phyloP scores from a whole-genome alignment of 2,797 vertebrate genomes.

The Limosa lapponica region DNA sequence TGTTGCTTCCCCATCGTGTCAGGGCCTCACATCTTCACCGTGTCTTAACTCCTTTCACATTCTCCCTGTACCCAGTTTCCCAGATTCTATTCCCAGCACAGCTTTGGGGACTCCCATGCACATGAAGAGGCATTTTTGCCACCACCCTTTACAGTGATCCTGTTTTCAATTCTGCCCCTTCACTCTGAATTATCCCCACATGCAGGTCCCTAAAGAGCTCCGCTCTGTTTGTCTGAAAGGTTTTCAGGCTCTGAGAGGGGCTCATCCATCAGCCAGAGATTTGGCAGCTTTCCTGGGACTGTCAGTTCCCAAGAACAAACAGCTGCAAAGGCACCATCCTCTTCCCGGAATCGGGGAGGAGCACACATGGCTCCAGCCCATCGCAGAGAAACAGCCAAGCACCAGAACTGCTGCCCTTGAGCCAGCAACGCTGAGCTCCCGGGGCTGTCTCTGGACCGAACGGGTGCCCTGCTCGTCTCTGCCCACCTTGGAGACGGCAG shows the following conservation, averaged over 20 bases:
- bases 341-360: conserved; percentile 3
- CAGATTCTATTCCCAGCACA: not conserved
- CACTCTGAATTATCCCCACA: not conserved
- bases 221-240: not conserved
- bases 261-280: conserved; percentile 22
- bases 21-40: not conserved
- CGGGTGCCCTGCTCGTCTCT: not conserved
- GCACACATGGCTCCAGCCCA: not conserved
- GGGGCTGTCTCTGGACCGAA: accelerated
- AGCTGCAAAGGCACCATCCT: not conserved
- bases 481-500: not conserved
- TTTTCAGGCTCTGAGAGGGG: conserved; percentile 9
- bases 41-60: not conserved
- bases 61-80: not conserved
- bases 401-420: not conserved
- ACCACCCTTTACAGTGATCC: not conserved
- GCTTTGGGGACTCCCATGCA: not conserved
- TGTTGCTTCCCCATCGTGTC: not conserved
- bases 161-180: not conserved
- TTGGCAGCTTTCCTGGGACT: conserved; percentile 61
- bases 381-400: not conserved
- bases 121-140: not conserved
- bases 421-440: not conserved
- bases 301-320: conserved; percentile 40
- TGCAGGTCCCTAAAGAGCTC: not conserved